phyloP scores from a whole-genome alignment of 2,888 invertebrate genomes.

The Atethmia centrago region DNA sequence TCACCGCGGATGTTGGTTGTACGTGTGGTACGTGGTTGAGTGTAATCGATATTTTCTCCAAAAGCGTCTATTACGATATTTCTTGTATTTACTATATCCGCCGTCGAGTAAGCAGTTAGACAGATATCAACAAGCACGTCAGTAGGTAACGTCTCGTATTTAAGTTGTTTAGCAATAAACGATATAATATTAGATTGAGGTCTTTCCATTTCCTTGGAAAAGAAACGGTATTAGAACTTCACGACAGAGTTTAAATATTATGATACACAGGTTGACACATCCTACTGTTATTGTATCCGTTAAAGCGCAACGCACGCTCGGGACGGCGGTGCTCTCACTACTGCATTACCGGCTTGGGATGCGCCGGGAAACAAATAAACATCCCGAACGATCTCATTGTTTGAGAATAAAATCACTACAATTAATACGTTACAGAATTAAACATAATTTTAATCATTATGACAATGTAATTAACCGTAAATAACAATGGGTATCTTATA shows the following conservation, averaged over 20 bases:
- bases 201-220: slow-evolving; percentile 5
- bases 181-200: slow-evolving; percentile 1
- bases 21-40: neutral
- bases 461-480: neutral
- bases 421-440: neutral
- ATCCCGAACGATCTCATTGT: neutral
- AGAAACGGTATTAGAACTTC: neutral
- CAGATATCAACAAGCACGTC: slow-evolving; percentile 14
- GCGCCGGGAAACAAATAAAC: slow-evolving; percentile 21
- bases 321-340: neutral
- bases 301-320: slow-evolving; percentile 37
- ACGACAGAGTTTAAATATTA: neutral
- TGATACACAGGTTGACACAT: neutral
- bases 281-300: neutral
- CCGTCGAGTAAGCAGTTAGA: neutral
- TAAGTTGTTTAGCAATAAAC: slow-evolving; percentile 12
- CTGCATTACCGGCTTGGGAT: slow-evolving; percentile 43
- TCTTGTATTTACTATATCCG: neutral
- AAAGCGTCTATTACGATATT: slow-evolving; percentile 24
- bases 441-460: neutral
- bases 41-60: neutral
- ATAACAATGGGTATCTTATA: neutral
- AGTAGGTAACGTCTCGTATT: neutral
- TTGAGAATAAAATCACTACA: neutral
- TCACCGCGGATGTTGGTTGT: neutral